Percentiles rank a stretch among this genome's conserved stretches.
Evolutionary conservation across 2,888 invertebrate genomes (phyloP).

Genomic region (Lepidochrysops patricia): DNA sequence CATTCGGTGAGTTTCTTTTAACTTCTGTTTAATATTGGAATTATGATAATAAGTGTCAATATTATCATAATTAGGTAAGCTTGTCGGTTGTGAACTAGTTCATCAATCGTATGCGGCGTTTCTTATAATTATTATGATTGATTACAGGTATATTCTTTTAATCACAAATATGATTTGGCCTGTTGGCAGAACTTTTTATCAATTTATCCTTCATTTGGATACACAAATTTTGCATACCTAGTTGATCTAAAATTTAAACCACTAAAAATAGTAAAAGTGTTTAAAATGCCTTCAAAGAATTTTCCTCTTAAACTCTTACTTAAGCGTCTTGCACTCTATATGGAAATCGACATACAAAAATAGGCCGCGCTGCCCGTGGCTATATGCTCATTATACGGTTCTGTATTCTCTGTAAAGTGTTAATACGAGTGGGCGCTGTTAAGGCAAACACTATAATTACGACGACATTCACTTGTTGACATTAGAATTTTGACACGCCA

Average conservation of each 20-base stretch:
- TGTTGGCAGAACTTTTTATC: no score
- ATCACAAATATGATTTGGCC: no score
- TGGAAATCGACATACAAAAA: constrained; percentile 2
- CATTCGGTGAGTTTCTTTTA: no score
- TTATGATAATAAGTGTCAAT: no score
- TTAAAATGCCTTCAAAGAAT: neutral
- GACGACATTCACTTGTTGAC: constrained; percentile 1
- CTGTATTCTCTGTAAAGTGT: constrained; percentile 3
- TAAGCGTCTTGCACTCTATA: neutral
- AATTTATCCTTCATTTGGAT: no score
- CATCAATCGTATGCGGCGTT: no score
- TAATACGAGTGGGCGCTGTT: neutral
- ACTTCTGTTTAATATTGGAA: no score
- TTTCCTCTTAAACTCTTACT: neutral
- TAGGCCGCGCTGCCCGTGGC: constrained; percentile 1
- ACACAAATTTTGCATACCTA: no score
- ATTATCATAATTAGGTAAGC: no score
- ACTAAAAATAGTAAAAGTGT: neutral
- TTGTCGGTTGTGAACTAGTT: no score
- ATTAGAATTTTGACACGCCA: neutral
- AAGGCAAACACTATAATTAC: neutral
- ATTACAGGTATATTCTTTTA: no score
- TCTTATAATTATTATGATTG: no score
- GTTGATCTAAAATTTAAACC: neutral
- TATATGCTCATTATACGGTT: neutral